A percentile compares a stretch with the other conserved stretches of the same genome.
Evolutionary conservation across 1,140 invertebrate species (phyloP).

Genomic region (Metopolophium dirhodum): DNA sequence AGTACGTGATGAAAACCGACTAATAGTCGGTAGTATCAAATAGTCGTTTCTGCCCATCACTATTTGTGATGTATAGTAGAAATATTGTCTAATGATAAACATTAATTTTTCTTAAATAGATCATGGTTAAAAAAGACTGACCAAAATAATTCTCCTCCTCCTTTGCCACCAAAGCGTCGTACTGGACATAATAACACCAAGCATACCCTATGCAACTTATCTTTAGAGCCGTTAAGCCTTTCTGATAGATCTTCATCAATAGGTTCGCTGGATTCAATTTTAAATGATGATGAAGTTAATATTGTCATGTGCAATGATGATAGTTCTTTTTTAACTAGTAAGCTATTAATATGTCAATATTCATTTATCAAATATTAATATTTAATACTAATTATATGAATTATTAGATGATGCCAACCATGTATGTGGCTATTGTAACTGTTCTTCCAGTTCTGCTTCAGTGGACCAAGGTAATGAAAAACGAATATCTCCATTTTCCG

Average conservation of each 20-base stretch:
- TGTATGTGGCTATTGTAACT: slow-evolving; percentile 55
- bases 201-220: background rate
- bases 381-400: background rate
- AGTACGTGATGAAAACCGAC: no score
- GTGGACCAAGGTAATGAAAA: slow-evolving; percentile 54
- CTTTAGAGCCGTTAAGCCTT: slow-evolving; percentile 56
- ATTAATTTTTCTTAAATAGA: slow-evolving; percentile 49
- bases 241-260: slow-evolving; percentile 67
- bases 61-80: background rate
- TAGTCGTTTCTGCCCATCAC: no score
- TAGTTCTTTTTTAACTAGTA: slow-evolving; percentile 62
- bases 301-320: slow-evolving; percentile 70
- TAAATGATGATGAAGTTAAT: slow-evolving; percentile 75
- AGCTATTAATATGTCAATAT: background rate
- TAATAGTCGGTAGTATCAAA: no score
- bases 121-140: slow-evolving; percentile 60
- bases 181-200: slow-evolving; percentile 60
- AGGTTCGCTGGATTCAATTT: slow-evolving; percentile 81
- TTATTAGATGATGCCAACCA: slow-evolving; percentile 47
- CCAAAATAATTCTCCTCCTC: slow-evolving; percentile 69
- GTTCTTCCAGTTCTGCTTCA: slow-evolving; percentile 54
- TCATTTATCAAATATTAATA: slow-evolving; percentile 9
- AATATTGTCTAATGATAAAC: background rate
- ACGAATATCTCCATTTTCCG: slow-evolving; percentile 50
- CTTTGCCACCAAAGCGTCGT: slow-evolving; percentile 77